These are phyloP conservation scores for Ascaphus truei DNA, from an alignment of 2,113 vertebrate species.

Conservation along the genomic window DNA sequence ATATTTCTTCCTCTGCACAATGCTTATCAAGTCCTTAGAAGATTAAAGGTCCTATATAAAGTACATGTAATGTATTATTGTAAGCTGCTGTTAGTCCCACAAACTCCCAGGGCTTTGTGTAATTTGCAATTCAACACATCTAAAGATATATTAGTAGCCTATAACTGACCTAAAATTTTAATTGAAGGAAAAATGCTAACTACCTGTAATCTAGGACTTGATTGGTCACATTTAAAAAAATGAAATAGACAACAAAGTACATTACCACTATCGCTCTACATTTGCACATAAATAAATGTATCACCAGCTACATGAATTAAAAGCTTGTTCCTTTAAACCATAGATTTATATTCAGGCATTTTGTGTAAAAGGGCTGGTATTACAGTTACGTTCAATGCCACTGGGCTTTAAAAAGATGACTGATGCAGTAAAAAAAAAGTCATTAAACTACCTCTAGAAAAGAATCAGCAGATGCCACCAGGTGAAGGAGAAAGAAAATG, in stretches of 20 bases:
- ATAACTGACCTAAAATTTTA: no score
- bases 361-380: slow-evolving; percentile 68
- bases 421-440: slow-evolving; percentile 69
- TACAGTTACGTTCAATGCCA: slow-evolving; percentile 67
- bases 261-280: background rate
- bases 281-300: background rate
- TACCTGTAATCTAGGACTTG: background rate
- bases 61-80: no score
- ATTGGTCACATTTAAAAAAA: background rate
- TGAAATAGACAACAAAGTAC: background rate
- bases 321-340: slow-evolving; percentile 65
- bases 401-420: slow-evolving; percentile 73
- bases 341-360: slow-evolving; percentile 68
- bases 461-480: slow-evolving; percentile 44
- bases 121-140: no score
- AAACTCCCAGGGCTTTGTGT: no score
- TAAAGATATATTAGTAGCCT: no score
- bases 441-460: slow-evolving; percentile 81
- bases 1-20: no score
- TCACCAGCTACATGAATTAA: background rate
- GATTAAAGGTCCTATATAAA: no score
- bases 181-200: background rate
- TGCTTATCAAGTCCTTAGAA: no score
- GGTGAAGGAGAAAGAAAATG: slow-evolving; percentile 2
- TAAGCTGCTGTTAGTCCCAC: no score